Evolutionary conservation across 1,140 invertebrate species (phyloP).

Genomic region (Eufriesea mexicana): DNA sequence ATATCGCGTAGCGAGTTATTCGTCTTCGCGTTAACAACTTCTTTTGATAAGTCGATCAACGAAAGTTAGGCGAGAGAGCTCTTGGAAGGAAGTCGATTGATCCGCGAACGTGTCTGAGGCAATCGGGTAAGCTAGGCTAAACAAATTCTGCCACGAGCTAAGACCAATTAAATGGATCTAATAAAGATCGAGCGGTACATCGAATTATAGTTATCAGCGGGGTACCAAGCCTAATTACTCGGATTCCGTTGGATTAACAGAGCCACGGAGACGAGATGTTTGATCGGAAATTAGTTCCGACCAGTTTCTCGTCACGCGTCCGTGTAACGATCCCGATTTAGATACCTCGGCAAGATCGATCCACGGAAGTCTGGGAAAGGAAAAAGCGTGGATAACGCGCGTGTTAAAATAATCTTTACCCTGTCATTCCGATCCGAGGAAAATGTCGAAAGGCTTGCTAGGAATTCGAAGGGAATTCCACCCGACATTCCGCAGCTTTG

Average conservation of each 20-base stretch:
- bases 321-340: background rate
- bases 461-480: constrained; percentile 2
- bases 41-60: background rate
- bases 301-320: background rate
- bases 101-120: constrained; percentile 1
- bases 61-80: background rate
- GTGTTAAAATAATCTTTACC: background rate
- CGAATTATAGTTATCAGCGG: constrained; percentile 34
- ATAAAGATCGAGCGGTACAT: constrained; percentile 8
- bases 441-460: background rate
- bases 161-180: constrained; percentile 16
- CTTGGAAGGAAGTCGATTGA: background rate
- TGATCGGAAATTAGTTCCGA: background rate
- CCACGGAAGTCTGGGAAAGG: too few species aligned
- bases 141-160: constrained; percentile 7
- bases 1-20: too few species aligned
- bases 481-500: background rate
- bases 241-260: background rate
- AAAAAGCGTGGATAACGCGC: background rate
- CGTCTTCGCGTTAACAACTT: too few species aligned
- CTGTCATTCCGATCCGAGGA: too few species aligned
- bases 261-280: background rate
- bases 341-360: background rate
- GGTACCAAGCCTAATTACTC: constrained; percentile 21
- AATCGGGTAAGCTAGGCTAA: background rate